Percentiles rank a stretch among this genome's conserved stretches.
Evolutionary conservation across 2,888 invertebrate species (phyloP).

Genomic region (Eledona agricola): DNA sequence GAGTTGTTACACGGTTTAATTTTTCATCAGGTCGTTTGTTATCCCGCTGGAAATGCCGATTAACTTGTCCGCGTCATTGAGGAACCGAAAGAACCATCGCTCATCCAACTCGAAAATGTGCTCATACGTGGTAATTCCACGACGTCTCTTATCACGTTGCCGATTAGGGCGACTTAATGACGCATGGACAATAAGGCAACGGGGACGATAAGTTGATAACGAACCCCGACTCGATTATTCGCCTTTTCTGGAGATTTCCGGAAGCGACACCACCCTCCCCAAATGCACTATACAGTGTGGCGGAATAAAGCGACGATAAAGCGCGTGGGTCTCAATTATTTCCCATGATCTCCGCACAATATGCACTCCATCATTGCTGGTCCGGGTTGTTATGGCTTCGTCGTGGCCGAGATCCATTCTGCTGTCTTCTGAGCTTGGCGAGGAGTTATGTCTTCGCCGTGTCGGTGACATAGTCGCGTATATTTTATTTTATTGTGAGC

Average conservation of each 20-base stretch:
- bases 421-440: slow-evolving; percentile 54
- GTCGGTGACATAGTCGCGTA: slow-evolving; percentile 31
- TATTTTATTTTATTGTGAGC: slow-evolving; percentile 30
- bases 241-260: slow-evolving; percentile 34
- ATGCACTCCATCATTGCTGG: slow-evolving; percentile 38
- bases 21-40: slow-evolving; percentile 58
- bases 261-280: slow-evolving; percentile 12
- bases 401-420: slow-evolving; percentile 59
- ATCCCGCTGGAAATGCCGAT: slow-evolving; percentile 52
- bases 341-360: slow-evolving; percentile 38
- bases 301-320: slow-evolving; percentile 3
- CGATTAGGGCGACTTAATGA: slow-evolving; percentile 25
- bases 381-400: slow-evolving; percentile 51
- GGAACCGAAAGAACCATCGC: slow-evolving; percentile 49
- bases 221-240: slow-evolving; percentile 34
- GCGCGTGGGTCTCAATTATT: slow-evolving; percentile 33
- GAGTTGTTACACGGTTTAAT: slow-evolving; percentile 56
- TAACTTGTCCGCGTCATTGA: slow-evolving; percentile 55
- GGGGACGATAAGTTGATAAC: slow-evolving; percentile 25
- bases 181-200: slow-evolving; percentile 29
- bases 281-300: slow-evolving; percentile 3
- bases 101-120: slow-evolving; percentile 50
- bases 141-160: slow-evolving; percentile 24
- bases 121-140: slow-evolving; percentile 35
- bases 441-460: slow-evolving; percentile 55